Evolutionary conservation across 2,888 invertebrate genomes (phyloP).

Genomic region (Hybos culiciformis): DNA sequence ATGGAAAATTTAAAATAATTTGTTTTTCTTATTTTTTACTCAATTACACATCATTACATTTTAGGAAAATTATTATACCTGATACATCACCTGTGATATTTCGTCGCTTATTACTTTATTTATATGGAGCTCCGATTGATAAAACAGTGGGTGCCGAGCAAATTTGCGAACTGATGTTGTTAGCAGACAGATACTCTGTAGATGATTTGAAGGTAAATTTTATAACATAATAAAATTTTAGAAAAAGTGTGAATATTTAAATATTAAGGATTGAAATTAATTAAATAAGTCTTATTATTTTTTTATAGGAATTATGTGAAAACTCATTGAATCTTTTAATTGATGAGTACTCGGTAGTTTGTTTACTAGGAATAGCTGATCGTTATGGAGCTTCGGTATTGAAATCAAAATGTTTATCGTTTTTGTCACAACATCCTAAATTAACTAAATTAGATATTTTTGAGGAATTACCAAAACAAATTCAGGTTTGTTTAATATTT

Average conservation of each 20-base stretch:
- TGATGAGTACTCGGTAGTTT: constrained; percentile 49
- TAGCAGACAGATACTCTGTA: constrained; percentile 48
- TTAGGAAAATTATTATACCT: constrained; percentile 50
- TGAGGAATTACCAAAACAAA: constrained; percentile 25
- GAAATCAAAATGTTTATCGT: constrained; percentile 29
- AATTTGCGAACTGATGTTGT: constrained; percentile 47
- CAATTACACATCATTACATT: constrained; percentile 18
- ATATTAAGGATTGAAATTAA: neutral
- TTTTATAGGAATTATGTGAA: constrained; percentile 44
- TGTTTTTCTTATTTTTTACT: no score
- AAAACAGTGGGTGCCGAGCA: constrained; percentile 39
- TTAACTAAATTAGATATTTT: constrained; percentile 29
- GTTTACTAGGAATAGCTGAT: constrained; percentile 50
- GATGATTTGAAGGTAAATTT: constrained; percentile 41
- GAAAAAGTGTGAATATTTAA: neutral
- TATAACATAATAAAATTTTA: neutral
- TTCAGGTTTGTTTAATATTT: constrained; percentile 24
- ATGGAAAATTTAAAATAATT: no score
- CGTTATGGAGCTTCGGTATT: constrained; percentile 43
- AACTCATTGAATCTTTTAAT: constrained; percentile 44
- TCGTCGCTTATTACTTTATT: constrained; percentile 45
- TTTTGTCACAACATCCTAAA: constrained; percentile 27
- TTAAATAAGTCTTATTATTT: neutral
- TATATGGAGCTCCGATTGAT: constrained; percentile 48
- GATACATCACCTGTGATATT: constrained; percentile 50